Evolutionary conservation across 2,113 vertebrate species (phyloP), one percentile per base, ranked within the genome.

Genomic region (Tetraodon nigroviridis): DNA sequence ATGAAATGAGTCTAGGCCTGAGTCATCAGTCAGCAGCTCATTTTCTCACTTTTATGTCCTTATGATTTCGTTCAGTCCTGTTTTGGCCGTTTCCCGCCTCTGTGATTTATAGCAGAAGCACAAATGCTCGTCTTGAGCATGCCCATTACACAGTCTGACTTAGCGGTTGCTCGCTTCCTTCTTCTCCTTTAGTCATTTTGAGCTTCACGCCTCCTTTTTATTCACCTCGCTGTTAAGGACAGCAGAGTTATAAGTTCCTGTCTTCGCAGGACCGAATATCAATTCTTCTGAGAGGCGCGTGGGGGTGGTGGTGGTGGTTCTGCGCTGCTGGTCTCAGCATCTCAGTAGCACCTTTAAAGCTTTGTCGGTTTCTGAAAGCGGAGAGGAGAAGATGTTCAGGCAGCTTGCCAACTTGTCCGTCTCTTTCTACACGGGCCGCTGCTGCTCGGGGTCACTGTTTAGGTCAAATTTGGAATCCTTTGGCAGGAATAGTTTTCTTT

Each of bases 401-500:
- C 65, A 52, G 73, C 77, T 81, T 80, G 72, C 81, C 76, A 74
- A 76, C 79, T 66, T 83, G 80, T 84, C 86, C 69, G 53, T 88
- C 83, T 84, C 73, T 73, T 73, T 78, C 64, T 78, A 75, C 81
- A 85, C 58, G 76, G 68, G 64, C 62, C 66, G 69, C 75, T 70
- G 68, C 74, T 70, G 81, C 71, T 80, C 18, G 37, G 78, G 84
- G 82, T 87, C 82, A 82, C 44, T 5, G 62, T 65, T 77, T 64
- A 79, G 85, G 85, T 86, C 85, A 82, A 69, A 58, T 69, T 78
- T 56, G 75, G 69, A 83, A 79, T 84, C 73, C 74, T 71, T 84
- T 84, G 81, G 84, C 49, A 20, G 65, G 69, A 69, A 71, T 62
- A 65, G 76, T 78, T 80, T 79, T 75, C 52, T 17, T 64, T 79